Evolutionary conservation across 2,888 invertebrate species (phyloP).

Genomic region (Megalurothrips usitatus): DNA sequence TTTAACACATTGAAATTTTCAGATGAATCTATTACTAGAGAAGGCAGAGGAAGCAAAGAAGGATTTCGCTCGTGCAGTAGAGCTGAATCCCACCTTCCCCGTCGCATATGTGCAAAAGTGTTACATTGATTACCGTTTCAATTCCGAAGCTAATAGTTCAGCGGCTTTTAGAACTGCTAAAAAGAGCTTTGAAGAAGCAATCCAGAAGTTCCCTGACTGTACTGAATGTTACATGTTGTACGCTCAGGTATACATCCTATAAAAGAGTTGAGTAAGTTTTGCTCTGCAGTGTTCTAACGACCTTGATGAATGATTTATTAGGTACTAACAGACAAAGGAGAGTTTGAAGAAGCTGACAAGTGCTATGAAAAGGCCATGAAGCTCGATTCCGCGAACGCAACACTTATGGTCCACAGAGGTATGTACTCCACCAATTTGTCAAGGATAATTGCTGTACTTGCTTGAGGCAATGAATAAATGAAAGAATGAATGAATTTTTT

Average conservation of each 20-base stretch:
- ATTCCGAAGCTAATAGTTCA: slow-evolving; percentile 45
- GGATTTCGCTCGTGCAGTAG: slow-evolving; percentile 79
- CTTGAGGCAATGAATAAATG: too few species aligned
- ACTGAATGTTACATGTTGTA: slow-evolving; percentile 83
- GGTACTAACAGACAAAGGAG: slow-evolving; percentile 76
- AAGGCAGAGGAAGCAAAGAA: slow-evolving; percentile 72
- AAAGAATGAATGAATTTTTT: background rate
- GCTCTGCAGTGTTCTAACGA: slow-evolving; percentile 13
- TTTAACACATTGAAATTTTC: slow-evolving; percentile 41
- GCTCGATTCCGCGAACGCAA: slow-evolving; percentile 79
- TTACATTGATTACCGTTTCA: slow-evolving; percentile 78
- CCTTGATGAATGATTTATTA: slow-evolving; percentile 41
- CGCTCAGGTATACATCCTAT: slow-evolving; percentile 63
- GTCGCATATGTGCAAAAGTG: slow-evolving; percentile 86
- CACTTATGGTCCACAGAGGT: slow-evolving; percentile 82
- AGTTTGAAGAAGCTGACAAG: slow-evolving; percentile 76
- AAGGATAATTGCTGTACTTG: background rate
- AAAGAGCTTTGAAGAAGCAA: slow-evolving; percentile 55
- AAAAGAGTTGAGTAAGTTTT: slow-evolving; percentile 12
- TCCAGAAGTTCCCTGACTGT: slow-evolving; percentile 75
- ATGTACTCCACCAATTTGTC: slow-evolving; percentile 43
- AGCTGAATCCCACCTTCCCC: slow-evolving; percentile 76
- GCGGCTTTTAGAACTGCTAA: slow-evolving; percentile 43
- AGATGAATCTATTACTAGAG: slow-evolving; percentile 79
- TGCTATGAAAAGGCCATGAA: slow-evolving; percentile 75